Evolutionary conservation across 2,888 invertebrate genomes (phyloP).

Genomic region (Cosmia trapezina): DNA sequence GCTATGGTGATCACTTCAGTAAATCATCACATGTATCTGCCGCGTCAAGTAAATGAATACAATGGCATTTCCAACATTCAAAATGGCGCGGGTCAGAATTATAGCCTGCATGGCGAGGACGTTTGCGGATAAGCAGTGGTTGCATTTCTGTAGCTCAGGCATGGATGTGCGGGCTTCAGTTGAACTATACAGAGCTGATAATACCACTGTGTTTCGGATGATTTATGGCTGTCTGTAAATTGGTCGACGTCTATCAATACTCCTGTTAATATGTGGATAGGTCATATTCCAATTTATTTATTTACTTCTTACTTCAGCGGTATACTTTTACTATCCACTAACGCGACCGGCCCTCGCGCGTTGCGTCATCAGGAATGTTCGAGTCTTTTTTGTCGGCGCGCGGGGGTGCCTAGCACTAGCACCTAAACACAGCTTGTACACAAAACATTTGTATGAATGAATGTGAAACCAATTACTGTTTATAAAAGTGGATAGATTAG

Average conservation of each 20-base stretch:
- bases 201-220: background rate
- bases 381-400: no score
- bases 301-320: no score
- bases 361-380: no score
- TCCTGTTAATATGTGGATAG: background rate
- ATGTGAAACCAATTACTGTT: no score
- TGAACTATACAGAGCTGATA: constrained; percentile 34
- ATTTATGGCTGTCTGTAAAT: background rate
- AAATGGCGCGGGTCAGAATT: constrained; percentile 50
- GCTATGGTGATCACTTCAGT: background rate
- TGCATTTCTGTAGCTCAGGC: constrained; percentile 43
- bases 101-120: constrained; percentile 42
- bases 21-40: background rate
- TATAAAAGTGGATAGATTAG: no score
- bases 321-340: no score
- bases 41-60: constrained; percentile 17
- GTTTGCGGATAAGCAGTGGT: constrained; percentile 51
- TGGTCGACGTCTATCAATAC: background rate
- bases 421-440: no score
- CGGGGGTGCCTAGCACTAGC: no score
- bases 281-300: background rate
- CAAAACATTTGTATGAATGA: no score
- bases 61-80: constrained; percentile 25
- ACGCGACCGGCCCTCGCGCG: no score
- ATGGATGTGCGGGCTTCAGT: constrained; percentile 28